These are phyloP conservation scores for Zaprionus obscuricornis DNA, from an alignment of 2,888 invertebrate species.

Conservation along the genomic window DNA sequence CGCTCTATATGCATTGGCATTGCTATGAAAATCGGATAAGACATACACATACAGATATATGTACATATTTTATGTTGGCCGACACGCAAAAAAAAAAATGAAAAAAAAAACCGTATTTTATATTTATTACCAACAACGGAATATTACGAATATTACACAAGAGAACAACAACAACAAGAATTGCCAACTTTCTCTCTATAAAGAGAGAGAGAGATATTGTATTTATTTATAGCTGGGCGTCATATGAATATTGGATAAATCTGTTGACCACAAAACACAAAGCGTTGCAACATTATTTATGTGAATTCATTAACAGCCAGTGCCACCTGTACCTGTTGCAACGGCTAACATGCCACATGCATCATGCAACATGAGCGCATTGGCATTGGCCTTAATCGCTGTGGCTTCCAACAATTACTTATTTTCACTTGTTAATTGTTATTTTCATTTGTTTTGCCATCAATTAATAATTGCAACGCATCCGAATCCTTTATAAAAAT, in stretches of 20 bases:
- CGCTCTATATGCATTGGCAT: slow-evolving; percentile 46
- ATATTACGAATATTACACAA: slow-evolving; percentile 42
- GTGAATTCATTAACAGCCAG: slow-evolving; percentile 20
- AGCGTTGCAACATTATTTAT: slow-evolving; percentile 13
- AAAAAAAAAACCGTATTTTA: no score
- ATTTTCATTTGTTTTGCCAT: not conserved
- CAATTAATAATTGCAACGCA: no score
- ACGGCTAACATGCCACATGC: no score
- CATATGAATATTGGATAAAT: slow-evolving; percentile 34
- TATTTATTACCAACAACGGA: slow-evolving; percentile 82
- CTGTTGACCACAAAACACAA: slow-evolving; percentile 19
- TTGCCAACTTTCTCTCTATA: slow-evolving; percentile 32
- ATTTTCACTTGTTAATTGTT: no score
- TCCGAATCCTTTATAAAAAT: no score
- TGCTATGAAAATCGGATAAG: slow-evolving; percentile 83
- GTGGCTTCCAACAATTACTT: no score
- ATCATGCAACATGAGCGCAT: no score
- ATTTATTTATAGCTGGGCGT: slow-evolving; percentile 30
- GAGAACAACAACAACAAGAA: slow-evolving; percentile 15
- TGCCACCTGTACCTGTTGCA: not conserved
- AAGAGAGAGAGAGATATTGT: slow-evolving; percentile 6
- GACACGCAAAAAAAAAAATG: slow-evolving; percentile 61
- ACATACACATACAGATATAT: no score
- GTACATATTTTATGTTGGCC: slow-evolving; percentile 78
- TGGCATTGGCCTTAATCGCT: no score